Percentiles rank a stretch among this genome's conserved stretches.
Evolutionary conservation across 2,888 invertebrate genomes (phyloP).

Genomic region (Dexiosoma caninum): DNA sequence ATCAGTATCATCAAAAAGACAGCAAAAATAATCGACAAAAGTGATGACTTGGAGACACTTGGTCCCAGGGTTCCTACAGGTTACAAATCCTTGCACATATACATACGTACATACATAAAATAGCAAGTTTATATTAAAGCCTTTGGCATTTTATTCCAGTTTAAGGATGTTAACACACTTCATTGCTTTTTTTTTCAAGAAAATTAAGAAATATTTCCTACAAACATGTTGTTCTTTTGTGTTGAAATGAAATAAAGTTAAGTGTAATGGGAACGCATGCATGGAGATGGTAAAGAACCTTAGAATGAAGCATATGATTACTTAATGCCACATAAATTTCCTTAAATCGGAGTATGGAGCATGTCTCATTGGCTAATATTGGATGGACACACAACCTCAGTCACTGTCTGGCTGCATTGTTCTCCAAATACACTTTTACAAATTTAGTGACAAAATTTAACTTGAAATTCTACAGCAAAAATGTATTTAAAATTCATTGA

Average conservation of each 20-base stretch:
- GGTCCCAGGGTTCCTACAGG: too few species aligned
- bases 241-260: not conserved
- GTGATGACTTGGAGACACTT: too few species aligned
- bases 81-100: not conserved
- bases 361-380: slow-evolving; percentile 36
- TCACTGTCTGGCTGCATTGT: not conserved
- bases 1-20: too few species aligned
- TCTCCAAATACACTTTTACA: not conserved
- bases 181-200: not conserved
- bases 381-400: not conserved
- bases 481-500: too few species aligned
- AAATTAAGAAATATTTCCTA: not conserved
- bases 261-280: not conserved
- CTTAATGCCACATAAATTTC: slow-evolving; percentile 53
- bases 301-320: slow-evolving; percentile 35
- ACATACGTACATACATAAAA: not conserved
- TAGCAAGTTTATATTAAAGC: slow-evolving; percentile 5
- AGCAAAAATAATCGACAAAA: too few species aligned
- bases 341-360: slow-evolving; percentile 12
- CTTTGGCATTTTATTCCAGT: slow-evolving; percentile 23
- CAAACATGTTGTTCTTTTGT: slow-evolving; percentile 4
- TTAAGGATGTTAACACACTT: slow-evolving; percentile 21
- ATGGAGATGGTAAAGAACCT: not conserved
- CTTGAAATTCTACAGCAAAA: not conserved
- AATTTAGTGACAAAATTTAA: not conserved